Evolutionary conservation across 2,888 invertebrate genomes (phyloP).

Genomic region (Tetragnatha montana): DNA sequence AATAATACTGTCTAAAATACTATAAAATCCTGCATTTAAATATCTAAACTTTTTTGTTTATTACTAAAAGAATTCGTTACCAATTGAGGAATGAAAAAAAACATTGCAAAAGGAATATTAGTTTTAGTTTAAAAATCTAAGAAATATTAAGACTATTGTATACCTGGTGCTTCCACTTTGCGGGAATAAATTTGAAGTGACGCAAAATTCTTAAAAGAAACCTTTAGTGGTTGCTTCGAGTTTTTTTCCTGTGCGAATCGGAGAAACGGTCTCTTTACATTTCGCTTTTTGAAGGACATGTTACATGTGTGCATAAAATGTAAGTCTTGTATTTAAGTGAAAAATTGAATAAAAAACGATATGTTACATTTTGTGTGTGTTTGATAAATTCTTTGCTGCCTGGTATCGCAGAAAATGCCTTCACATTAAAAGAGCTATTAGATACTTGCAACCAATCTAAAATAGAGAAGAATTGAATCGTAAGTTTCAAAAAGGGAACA

Average conservation of each 20-base stretch:
- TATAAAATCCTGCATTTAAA: no score
- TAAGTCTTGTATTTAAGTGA: constrained; percentile 71
- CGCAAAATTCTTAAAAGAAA: constrained; percentile 34
- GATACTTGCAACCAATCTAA: no score
- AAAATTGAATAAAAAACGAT: constrained; percentile 70
- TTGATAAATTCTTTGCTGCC: not conserved
- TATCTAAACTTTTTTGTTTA: no score
- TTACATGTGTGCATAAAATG: constrained; percentile 70
- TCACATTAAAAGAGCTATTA: no score
- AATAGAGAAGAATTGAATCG: no score
- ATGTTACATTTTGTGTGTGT: constrained; percentile 51
- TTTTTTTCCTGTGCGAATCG: constrained; percentile 41
- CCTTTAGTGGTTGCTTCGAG: constrained; percentile 62
- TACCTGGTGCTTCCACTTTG: constrained; percentile 18
- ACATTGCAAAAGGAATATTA: no score
- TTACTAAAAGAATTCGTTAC: no score
- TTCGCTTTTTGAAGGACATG: constrained; percentile 49
- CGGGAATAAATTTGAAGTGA: constrained; percentile 41
- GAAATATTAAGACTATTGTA: constrained; percentile 24
- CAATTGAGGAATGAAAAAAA: no score
- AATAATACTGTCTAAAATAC: no score
- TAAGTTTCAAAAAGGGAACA: no score
- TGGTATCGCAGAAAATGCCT: no score
- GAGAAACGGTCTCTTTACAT: constrained; percentile 27
- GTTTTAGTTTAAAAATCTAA: no score